Base-by-base conservation (phyloP, 2,113 vertebrate species). In the Patagioenas fasciata region DNA sequence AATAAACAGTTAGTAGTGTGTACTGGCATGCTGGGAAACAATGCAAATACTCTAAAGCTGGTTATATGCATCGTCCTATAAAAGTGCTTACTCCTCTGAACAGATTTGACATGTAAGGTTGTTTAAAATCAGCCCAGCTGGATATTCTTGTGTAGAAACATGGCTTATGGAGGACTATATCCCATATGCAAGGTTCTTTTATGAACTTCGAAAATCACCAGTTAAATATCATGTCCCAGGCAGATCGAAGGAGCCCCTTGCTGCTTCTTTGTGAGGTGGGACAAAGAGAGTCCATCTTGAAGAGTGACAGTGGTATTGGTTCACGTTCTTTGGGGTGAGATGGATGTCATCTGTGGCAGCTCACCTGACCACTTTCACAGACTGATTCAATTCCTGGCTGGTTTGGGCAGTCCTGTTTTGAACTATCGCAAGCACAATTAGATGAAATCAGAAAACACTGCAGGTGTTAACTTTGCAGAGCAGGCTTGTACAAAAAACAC, bases 401-500 rank as follows among this genome's bases (percentile, higher is more conserved):
- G 84, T 93, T 83, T 85, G 70, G 82, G 51, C 31, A 54, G 36
- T 62, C 66, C 87, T 58, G 58, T 80, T 69, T 70, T 92, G 40
- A 51, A 28, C 89, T 92, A 40, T 90, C 9, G 88, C 73, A 94
- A 91, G 79, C 58, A 89, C 47, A 93, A 93, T 97, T 96, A 93
- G 95, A 95, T 95, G 84, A 93, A 97, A 96, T 86, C 69, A 93
- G 95, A 95, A 97, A 96, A 95, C 95, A 96, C 94, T 94, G 91
- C 91, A 95, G 95, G 86, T 97, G 90, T 96, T 97, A 95, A 97
- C 96, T 97, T 96, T 80, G 89, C 84, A 80, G 88, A 96, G 88
- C 84, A 96, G 91, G 62, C 94, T 97, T 82, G 86, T 96, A 96
- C 93, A 96, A 97, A 97, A 97, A 97, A 86, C 93, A 97, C 97